phyloP scores from a whole-genome alignment of 1,140 invertebrate species.

The Cephus cinctus region DNA sequence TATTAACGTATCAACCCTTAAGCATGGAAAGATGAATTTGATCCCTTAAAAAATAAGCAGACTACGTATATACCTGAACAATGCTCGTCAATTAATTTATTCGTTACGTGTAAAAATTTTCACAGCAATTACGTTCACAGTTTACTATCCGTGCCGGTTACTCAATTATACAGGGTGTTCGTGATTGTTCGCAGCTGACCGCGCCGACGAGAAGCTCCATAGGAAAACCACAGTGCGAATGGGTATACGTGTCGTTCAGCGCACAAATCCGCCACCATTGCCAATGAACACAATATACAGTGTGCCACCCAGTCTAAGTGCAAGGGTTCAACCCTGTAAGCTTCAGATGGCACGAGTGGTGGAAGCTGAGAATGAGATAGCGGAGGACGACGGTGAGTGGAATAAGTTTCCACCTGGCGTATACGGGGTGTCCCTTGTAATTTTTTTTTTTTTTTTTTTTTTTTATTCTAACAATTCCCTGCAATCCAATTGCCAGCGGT shows the following conservation, averaged over 20 bases:
- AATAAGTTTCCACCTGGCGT: neutral
- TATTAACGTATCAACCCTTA: too few relatives aligned
- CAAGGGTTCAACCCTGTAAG: constrained; percentile 9
- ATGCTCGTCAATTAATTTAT: too few relatives aligned
- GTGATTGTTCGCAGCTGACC: too few relatives aligned
- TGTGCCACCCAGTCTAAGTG: constrained; percentile 18
- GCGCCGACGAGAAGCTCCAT: constrained; percentile 73
- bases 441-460: constrained; percentile 8
- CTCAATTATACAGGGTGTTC: too few relatives aligned
- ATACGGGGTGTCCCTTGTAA: constrained; percentile 2
- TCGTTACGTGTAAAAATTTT: too few relatives aligned
- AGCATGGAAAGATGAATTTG: too few relatives aligned
- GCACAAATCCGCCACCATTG: constrained; percentile 51
- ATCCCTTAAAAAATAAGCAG: too few relatives aligned
- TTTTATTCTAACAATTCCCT: constrained; percentile 5
- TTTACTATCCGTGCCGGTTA: too few relatives aligned
- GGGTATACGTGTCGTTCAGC: constrained; percentile 76
- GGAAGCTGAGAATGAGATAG: constrained; percentile 31
- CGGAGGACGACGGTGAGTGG: constrained; percentile 32
- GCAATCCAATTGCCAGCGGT: neutral
- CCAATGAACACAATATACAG: constrained; percentile 45
- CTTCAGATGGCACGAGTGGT: constrained; percentile 8
- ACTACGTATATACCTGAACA: too few relatives aligned
- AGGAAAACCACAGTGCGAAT: constrained; percentile 77
- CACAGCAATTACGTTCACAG: too few relatives aligned